Base-by-base conservation (phyloP, 2,888 invertebrate species). In the Argyresthia goedartella region DNA sequence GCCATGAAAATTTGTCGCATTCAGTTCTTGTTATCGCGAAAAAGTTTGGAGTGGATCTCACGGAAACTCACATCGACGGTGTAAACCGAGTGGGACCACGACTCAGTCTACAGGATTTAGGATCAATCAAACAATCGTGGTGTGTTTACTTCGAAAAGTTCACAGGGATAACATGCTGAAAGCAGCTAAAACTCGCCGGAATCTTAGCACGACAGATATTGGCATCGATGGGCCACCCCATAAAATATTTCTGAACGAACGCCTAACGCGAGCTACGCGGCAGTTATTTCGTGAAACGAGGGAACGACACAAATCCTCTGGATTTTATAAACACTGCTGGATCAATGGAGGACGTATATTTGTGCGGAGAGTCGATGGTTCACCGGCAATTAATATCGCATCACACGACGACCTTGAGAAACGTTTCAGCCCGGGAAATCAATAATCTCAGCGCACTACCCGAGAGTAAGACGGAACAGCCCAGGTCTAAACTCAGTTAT, bases 221-320 rank as follows among this genome's bases (percentile, higher is more conserved):
- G 39, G 10, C 1, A 15, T 39, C 1, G 14, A n/a, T 8, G 49
- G 49, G 8, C 6, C 9, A 8, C 6, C 49, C 1, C 14, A n/a
- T 10, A 36, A 39, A 39, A 39, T 49, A 8, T 49, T 4, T 8
- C 8, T 49, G 2, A 49, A 49, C 16, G 49, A 49, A 16, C 36
- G 49, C 8, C 39, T 49, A n/a, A 39, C 49, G 14, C 36, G 36
- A 4, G 14, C 14, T 1, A 49, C 13, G 4, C 13, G 49, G 4
- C 36, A 9, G 7, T 49, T 49, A 49, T 49, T 49, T 49, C 49
- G 49, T 14, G 49, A 49, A 9, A 10, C 49, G 8, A 13, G 49
- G 11, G 42, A 42, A n/a, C 42, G 42, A n/a, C 8, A 42, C 42
- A 42, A 42, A 42, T 42, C 42, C 42, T 10, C 42, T n/a, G 42